These are phyloP conservation scores for Limonius californicus DNA, from an alignment of 1,140 invertebrate species.

Conservation along the genomic window DNA sequence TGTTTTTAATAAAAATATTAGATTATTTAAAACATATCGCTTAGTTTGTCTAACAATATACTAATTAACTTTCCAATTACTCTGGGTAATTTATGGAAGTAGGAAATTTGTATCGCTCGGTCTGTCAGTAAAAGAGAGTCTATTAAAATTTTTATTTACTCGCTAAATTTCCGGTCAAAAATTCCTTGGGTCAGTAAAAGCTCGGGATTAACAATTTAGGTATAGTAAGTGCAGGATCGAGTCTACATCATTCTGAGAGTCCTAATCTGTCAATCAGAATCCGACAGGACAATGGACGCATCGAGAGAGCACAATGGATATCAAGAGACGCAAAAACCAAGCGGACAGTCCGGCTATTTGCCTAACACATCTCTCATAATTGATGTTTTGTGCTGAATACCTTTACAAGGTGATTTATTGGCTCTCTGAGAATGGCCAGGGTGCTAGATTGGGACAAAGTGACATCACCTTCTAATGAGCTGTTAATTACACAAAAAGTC, in stretches of 20 bases:
- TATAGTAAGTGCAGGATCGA: conserved; percentile 34
- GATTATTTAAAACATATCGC: too few species aligned
- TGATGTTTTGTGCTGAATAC: conserved; percentile 1
- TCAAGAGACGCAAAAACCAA: conserved; percentile 13
- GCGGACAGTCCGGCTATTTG: conserved; percentile 6
- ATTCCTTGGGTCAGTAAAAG: conserved; percentile 4
- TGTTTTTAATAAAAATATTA: too few species aligned
- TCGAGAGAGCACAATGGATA: conserved; percentile 31
- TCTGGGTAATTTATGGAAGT: too few species aligned
- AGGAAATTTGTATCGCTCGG: too few species aligned
- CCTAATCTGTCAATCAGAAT: conserved; percentile 32
- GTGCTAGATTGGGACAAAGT: not conserved
- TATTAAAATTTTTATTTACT: not conserved
- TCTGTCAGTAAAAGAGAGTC: too few species aligned
- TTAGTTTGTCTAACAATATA: too few species aligned
- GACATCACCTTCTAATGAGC: not conserved
- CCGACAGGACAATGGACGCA: conserved; percentile 25
- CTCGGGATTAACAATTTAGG: conserved; percentile 31
- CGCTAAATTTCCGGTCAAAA: not conserved
- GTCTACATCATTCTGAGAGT: conserved; percentile 34
- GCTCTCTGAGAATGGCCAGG: not conserved
- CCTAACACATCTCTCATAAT: conserved; percentile 13
- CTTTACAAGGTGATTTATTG: conserved; percentile 8
- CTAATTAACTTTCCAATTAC: too few species aligned
- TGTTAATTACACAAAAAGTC: too few species aligned